phyloP scores from a whole-genome alignment of 2,888 invertebrate species.

The Chouioia cunea region DNA sequence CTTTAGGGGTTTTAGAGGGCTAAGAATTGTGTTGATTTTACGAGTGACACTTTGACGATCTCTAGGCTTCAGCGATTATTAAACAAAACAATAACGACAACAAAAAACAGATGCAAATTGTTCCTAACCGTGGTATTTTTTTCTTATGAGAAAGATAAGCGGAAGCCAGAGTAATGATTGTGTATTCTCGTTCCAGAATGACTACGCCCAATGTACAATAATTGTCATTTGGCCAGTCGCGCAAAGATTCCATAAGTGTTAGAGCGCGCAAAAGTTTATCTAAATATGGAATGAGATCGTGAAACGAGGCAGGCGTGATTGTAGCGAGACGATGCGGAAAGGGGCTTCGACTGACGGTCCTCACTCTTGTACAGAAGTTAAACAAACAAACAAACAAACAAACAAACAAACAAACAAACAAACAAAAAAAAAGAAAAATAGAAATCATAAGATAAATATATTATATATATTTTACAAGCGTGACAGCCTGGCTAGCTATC shows the following conservation, averaged over 20 bases:
- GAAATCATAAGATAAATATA: slow-evolving; percentile 56
- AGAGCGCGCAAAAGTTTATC: slow-evolving; percentile 17
- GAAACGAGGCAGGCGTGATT: slow-evolving; percentile 39
- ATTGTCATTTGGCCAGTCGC: slow-evolving; percentile 30
- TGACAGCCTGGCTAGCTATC: slow-evolving; percentile 53
- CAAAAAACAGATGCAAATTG: slow-evolving; percentile 32
- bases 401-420: slow-evolving; percentile 38
- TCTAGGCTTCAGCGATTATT: slow-evolving; percentile 42
- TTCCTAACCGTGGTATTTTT: slow-evolving; percentile 47
- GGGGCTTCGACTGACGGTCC: slow-evolving; percentile 54
- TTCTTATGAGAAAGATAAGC: slow-evolving; percentile 21
- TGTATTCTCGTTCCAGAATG: slow-evolving; percentile 29
- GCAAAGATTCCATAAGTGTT: slow-evolving; percentile 14
- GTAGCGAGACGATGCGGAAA: slow-evolving; percentile 49
- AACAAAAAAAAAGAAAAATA: slow-evolving; percentile 25
- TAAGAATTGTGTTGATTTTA: slow-evolving; percentile 23
- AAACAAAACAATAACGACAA: slow-evolving; percentile 21
- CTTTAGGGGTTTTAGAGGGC: slow-evolving; percentile 30
- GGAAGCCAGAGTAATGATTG: slow-evolving; percentile 34
- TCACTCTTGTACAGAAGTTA: slow-evolving; percentile 51
- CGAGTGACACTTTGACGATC: slow-evolving; percentile 22
- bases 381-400: slow-evolving; percentile 41
- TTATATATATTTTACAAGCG: slow-evolving; percentile 62
- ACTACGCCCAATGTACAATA: slow-evolving; percentile 32
- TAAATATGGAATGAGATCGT: slow-evolving; percentile 39